A percentile compares a stretch with the other conserved stretches of the same genome.
Conservation (phyloP, 2,797 vertebrate genomes). For the Gymnopithys bicolor region DNA sequence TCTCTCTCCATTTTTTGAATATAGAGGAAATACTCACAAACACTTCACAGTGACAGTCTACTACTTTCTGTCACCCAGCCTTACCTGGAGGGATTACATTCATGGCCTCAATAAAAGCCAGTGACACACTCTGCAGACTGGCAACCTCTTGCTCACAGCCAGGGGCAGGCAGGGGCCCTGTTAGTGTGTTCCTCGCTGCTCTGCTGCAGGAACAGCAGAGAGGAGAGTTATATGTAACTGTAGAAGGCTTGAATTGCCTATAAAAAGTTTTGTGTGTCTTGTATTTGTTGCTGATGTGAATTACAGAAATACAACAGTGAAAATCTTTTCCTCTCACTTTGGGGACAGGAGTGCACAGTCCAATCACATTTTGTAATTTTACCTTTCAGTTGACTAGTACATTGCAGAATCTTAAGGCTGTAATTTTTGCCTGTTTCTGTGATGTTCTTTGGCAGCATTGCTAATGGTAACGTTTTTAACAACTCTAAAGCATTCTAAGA, state of each 20-base stretch:
- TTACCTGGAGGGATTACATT: background rate
- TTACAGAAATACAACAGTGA: background rate
- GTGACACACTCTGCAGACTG: background rate
- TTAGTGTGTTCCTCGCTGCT: background rate
- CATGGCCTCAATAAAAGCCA: background rate
- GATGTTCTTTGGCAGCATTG: background rate
- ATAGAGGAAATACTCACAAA: background rate
- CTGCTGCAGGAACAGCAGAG: background rate
- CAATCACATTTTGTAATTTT: background rate
- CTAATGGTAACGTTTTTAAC: background rate
- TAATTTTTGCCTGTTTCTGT: background rate
- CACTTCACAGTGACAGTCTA: background rate
- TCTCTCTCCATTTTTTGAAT: background rate
- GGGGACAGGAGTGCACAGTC: background rate
- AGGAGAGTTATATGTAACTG: background rate
- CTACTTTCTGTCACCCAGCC: background rate
- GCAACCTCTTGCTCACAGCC: background rate
- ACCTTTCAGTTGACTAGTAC: background rate
- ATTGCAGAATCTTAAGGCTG: background rate
- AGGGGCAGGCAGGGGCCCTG: background rate
- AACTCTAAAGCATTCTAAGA: background rate
- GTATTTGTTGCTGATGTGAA: background rate
- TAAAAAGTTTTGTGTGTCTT: background rate
- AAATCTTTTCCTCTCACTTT: background rate
- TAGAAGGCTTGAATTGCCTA: background rate